Conservation (phyloP, 2,888 invertebrate genomes). For the Nowickia ferox region DNA sequence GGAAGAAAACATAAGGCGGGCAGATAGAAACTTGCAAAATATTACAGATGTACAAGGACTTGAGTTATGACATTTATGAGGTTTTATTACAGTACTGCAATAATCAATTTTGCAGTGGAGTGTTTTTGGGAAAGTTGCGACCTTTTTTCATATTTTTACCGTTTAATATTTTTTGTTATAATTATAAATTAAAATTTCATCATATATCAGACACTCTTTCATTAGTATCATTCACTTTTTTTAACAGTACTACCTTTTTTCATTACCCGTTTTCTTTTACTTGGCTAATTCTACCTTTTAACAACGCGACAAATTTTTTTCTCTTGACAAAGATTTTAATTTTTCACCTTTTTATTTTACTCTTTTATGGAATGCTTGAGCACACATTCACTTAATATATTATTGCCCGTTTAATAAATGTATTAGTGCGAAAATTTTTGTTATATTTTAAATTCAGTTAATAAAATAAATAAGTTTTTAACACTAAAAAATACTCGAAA, state of each 20-base stretch:
- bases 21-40: constrained; percentile 5
- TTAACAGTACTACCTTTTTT: constrained; percentile 54
- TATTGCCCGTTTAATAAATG: constrained; percentile 11
- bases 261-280: constrained; percentile 71
- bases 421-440: constrained; percentile 33
- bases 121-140: background rate
- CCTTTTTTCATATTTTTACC: constrained; percentile 2
- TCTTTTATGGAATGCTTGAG: constrained; percentile 64
- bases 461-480: constrained; percentile 70
- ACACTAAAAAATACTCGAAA: constrained; percentile 56
- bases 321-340: constrained; percentile 51
- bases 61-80: constrained; percentile 34
- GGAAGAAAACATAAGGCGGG: constrained; percentile 45
- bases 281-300: constrained; percentile 73
- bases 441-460: constrained; percentile 64
- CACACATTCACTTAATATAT: constrained; percentile 37
- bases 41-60: constrained; percentile 17
- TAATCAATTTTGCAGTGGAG: background rate
- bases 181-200: constrained; percentile 38
- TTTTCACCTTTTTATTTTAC: constrained; percentile 54
- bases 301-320: constrained; percentile 74
- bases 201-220: constrained; percentile 35
- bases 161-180: constrained; percentile 40
- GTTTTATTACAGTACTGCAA: background rate
- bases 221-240: constrained; percentile 45